Conservation (phyloP, 2,113 vertebrate genomes). For the Mirza zaza region DNA sequence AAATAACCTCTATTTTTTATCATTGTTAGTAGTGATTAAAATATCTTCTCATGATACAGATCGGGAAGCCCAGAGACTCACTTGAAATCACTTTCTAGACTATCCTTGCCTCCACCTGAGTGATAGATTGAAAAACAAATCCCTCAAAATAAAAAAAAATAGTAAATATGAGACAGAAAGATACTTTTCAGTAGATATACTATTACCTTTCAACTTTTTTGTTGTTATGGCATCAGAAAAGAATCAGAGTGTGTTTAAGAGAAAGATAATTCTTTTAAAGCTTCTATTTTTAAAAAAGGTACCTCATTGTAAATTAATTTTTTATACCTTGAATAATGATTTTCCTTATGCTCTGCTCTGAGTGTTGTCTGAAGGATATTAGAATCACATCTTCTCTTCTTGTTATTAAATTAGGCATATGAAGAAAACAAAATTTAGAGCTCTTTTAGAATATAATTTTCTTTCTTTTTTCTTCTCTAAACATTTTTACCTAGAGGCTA, state of each 20-base stretch:
- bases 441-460: not conserved
- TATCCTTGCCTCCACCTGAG: not conserved
- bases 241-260: not conserved
- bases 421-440: not conserved
- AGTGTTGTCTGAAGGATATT: not conserved
- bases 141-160: not conserved
- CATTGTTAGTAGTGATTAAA: not conserved
- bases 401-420: not conserved
- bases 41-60: not conserved
- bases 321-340: conserved; percentile 45
- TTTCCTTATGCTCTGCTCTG: not conserved
- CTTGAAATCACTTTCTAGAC: not conserved
- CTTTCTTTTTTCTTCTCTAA: not conserved
- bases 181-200: not conserved
- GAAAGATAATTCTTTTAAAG: not conserved
- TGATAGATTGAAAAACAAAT: not conserved
- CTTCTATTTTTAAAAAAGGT: not conserved
- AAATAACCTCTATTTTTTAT: not conserved
- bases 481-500: not conserved
- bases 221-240: not conserved
- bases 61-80: not conserved
- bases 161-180: conserved; percentile 19
- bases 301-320: conserved; percentile 19
- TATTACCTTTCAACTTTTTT: not conserved
- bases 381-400: not conserved